A percentile compares a stretch with the other conserved stretches of the same genome.
Evolutionary conservation across 1,140 invertebrate genomes (phyloP).

Genomic region (Cotesia vestalis): DNA sequence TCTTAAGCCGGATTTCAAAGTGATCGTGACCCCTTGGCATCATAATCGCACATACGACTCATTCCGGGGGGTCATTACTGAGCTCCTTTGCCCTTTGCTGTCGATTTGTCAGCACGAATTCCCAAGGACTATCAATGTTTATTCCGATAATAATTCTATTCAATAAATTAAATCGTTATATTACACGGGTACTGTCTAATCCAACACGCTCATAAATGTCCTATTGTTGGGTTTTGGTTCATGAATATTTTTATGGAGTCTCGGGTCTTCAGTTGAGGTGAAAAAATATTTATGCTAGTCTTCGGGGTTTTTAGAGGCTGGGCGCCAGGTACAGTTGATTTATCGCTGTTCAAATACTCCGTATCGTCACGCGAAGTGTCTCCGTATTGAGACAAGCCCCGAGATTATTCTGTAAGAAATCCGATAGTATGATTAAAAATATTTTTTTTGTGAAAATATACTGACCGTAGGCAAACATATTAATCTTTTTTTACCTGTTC

Average conservation of each 20-base stretch:
- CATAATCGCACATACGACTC: constrained; percentile 12
- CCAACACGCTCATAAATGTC: too few species aligned
- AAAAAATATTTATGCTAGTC: too few species aligned
- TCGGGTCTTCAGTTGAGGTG: neutral
- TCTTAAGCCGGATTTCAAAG: constrained; percentile 54
- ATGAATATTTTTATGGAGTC: neutral
- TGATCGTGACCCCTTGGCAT: constrained; percentile 39
- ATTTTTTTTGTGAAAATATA: neutral
- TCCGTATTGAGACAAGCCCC: constrained; percentile 35
- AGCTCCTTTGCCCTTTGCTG: constrained; percentile 16
- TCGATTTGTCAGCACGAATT: constrained; percentile 13
- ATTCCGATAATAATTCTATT: neutral
- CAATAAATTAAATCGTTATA: too few species aligned
- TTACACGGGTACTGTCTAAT: neutral
- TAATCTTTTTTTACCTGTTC: too few species aligned
- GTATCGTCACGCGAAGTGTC: constrained; percentile 45
- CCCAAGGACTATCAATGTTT: neutral
- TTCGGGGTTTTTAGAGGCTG: constrained; percentile 26
- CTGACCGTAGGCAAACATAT: neutral
- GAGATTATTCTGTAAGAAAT: constrained; percentile 39
- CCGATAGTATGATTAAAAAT: neutral
- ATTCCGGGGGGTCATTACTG: neutral
- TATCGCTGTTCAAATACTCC: constrained; percentile 45
- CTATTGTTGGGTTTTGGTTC: too few species aligned
- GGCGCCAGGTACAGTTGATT: constrained; percentile 44